Conservation (phyloP, 2,113 vertebrate genomes). For the Vombatus ursinus region DNA sequence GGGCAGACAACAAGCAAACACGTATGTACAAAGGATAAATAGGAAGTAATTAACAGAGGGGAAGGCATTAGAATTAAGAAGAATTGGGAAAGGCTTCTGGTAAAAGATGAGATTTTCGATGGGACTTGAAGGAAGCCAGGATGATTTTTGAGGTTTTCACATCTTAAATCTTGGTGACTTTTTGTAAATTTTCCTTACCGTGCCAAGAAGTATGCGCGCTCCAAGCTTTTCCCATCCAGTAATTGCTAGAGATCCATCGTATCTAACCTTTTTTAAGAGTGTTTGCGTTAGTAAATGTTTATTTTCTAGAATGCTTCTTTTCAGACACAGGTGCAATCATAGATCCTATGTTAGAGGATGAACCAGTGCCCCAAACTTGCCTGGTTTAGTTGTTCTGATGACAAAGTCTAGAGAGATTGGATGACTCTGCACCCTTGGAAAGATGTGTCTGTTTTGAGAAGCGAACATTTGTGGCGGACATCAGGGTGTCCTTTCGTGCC, state of each 20-base stretch:
- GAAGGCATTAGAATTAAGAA: too few species aligned
- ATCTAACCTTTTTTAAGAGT: not conserved
- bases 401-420: conserved; percentile 37
- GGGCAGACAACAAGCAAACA: too few species aligned
- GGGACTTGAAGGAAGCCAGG: not conserved
- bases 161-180: too few species aligned
- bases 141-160: too few species aligned
- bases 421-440: not conserved
- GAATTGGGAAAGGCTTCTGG: not conserved
- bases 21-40: not conserved
- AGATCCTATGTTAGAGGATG: conserved; percentile 41
- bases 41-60: not conserved
- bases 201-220: not conserved
- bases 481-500: not conserved
- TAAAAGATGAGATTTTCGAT: too few species aligned
- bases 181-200: not conserved
- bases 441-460: conserved; percentile 3
- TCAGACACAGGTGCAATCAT: not conserved
- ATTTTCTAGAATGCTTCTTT: conserved; percentile 19
- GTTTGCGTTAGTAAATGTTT: not conserved
- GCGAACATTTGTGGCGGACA: conserved; percentile 13
- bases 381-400: not conserved
- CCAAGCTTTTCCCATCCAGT: not conserved
- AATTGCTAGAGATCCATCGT: not conserved
- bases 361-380: not conserved